Base-by-base conservation (phyloP, 2,888 invertebrate species). In the Caenorhabditis sp. region DNA sequence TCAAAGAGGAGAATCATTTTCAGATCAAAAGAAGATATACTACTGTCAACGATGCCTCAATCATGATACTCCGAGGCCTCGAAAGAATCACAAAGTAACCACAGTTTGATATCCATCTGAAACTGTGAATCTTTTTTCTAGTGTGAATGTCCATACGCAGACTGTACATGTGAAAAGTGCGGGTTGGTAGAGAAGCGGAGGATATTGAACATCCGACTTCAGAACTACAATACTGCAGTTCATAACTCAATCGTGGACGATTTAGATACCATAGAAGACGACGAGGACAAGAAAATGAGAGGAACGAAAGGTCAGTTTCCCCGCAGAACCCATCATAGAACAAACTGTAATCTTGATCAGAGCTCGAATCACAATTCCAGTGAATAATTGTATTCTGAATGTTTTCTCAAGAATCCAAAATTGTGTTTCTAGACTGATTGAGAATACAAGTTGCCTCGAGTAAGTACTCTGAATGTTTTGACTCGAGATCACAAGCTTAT, bases 31-130 rank as follows among this genome's bases (percentile, higher is more conserved):
- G 81, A 89, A 90, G 49, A 88, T 90, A 8, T 91, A 91, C 70
- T 90, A 89, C 73, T 91, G 91, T 80, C 91, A 91, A 79, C 75
- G 91, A 69, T 91, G 91, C 70, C 84, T 91, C 49, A 91, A 91
- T 84, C 91, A 91, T 80, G 88, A 88, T 19, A 64, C 69, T 49
- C 68, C 85, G 4, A 88, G 87, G 64, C 90, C 90, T 22, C 84
- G 91, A 1, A 91, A 91, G 80, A 91, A 91, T 68, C 91, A 91
- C 80, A 91, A 90, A 80, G 86, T 85, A 49, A n/a, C 54, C 2
- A 12, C 3, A 1, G 7, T n/a, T 49, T 24, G 12, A 38, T 10
- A 38, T 38, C 38, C 12, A 38, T 31, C n/a, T n/a, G n/a, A n/a
- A n/a, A n/a, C n/a, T n/a, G n/a, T n/a, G n/a, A n/a, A 51, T 12